Evolutionary conservation across 2,113 vertebrate genomes (phyloP), one percentile per base, ranked within the genome.

Genomic region (Erythrolamprus reginae): DNA sequence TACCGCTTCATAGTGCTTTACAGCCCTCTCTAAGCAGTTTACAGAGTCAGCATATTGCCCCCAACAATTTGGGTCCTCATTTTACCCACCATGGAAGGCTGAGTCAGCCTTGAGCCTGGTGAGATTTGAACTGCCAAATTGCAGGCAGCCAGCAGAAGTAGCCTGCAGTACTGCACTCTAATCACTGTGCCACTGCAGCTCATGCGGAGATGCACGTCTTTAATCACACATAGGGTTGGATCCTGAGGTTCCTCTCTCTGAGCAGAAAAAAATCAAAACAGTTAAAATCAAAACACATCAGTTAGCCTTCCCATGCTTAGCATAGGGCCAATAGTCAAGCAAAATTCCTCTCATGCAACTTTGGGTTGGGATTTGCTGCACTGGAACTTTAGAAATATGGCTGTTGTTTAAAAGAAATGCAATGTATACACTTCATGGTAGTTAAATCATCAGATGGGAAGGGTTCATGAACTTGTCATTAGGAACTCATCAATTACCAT

Each of bases 361-460:
- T 58, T 47, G 42, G 28, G 33, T 55, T 17, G 87, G 88, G 88
- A 86, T 93, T 95, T 91, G 91, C 95, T 94, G 89, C 91, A 90
- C 93, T 92, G 33, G 88, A 85, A 92, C 91, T 94, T 94, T 90
- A 50, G 88, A 95, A 95, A 89, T 38, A 82, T 92, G 92, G 92
- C 92, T 95, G 51, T 90, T 91, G 23, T 95, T 96, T 94, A 94
- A 94, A 95, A 91, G 86, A 89, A 58, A 93, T 89, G 91, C 86
- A 90, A 90, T 92, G 90, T 95, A 92, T 90, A 56, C 92, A 94
- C 93, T 96, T 95, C 88, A 84, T 92, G 95, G 93, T 94, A 93
- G 91, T 51, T 94, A 94, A 92, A 94, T 94, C 93, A 91, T 94
- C 94, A 94, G 92, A 91, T 94, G 93, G 94, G 94, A 89, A 95